Evolutionary conservation across 2,797 vertebrate genomes (phyloP), one percentile per base, ranked within the genome.

Genomic region (Rhinella marina): DNA sequence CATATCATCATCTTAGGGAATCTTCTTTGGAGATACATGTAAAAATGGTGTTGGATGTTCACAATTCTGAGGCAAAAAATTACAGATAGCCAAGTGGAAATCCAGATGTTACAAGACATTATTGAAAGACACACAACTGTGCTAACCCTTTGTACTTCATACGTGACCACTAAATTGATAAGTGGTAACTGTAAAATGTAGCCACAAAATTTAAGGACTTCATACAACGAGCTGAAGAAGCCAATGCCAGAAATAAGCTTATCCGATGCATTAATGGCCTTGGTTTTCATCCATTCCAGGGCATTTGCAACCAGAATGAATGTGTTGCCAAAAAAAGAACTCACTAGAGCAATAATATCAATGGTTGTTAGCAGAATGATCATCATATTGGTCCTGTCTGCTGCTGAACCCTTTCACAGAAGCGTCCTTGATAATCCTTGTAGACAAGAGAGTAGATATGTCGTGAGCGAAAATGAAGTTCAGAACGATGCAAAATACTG

Each of bases 161-260:
- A 23, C 1, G 41, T 75, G 72, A 50, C 10, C 10, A 75, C 72
- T 3, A 75, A 13, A 50, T 50, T 11, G 72, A 23, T 48, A 3
- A 11, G 17, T 11, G 70, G 19, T 23, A 50, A 23, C 41, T 12
- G 72, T 21, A 75, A 50, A 50, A 75, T 75, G 32, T 75, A 75
- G 8, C 72, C 41, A 50, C 72, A 75, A 41, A 75, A 9, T 75
- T 75, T 75, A 23, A 75, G 72, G 2, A 75, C 72, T 75, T 75
- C 72, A 23, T 75, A 75, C 3, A 50, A 41, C 0, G 19, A 75
- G 41, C 72, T 75, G 72, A 75, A 75, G 72, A 75, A 75, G 41
- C 72, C 50, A 19, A 75, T 75, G 72, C 72, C 72, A 75, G 41
- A 75, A n/a, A 75, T 75, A 21, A 75, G 72, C n/a, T 12, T 19